Base-by-base conservation (phyloP, 35 echinoderm and acorn worm species). In the Apostichopus parvimensis region DNA sequence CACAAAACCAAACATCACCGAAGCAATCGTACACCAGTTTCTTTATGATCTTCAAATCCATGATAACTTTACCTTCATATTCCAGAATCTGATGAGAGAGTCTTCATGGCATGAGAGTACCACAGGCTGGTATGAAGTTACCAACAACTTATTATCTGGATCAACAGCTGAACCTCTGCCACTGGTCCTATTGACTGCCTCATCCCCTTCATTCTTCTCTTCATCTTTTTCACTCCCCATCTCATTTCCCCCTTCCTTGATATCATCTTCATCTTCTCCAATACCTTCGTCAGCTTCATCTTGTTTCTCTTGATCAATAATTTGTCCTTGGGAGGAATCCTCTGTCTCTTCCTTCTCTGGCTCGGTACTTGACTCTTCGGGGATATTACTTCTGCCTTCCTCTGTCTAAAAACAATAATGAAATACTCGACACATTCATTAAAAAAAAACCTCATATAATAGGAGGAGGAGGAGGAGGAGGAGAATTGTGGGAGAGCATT, bases 41-140 rank as follows among this genome's bases (percentile, higher is more conserved):
- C 34, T 45, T 45, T 45, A 3, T 57, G 5, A 83, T 2, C 53
- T 0, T 34, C 52, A 84, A 84, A 56, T 0, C 8, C 34, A 45
- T 45, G 34, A 45, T 4, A 45, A 45, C 34, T 25, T 65, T 73
- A 96, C 97, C 94, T 98, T 91, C 91, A 96, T 83, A 87, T 92
- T 94, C 97, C 97, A 98, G 82, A 98, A 98, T 62, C 94, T 85
- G 25, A 98, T 98, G 82, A 93, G 92, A 11, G 90, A 78, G 61
- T 98, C 97, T 18, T 93, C 87, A 84, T 98, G 97, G 57, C 94
- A 95, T 1, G 94, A 96, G 25, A 96, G 82, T 14, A 96, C 59
- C 57, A 98, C 53, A 68, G 95, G 94, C 54, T 93, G 85, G 88
- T 94, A 96, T 52, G 80, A 72, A 24, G 97, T 93, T 10, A 98